These are phyloP conservation scores for Dromaius novaehollandiae DNA, from an alignment of 2,113 vertebrate species.

Conservation along the genomic window DNA sequence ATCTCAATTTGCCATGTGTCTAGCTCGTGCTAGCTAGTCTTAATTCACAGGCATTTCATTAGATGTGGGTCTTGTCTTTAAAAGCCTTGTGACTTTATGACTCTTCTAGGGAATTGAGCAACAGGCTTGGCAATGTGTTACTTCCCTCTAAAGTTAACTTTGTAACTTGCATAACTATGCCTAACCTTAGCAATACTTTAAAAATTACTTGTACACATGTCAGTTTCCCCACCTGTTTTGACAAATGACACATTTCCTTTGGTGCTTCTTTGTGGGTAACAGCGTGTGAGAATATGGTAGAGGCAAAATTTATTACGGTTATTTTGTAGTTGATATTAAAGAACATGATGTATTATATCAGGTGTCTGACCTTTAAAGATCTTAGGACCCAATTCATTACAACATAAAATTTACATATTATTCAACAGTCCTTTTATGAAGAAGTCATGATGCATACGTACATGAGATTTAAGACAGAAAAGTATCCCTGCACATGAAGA, in stretches of 20 bases:
- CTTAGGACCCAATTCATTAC: slow-evolving; percentile 87
- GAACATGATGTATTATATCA: slow-evolving; percentile 86
- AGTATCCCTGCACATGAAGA: slow-evolving; percentile 37
- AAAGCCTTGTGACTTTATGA: slow-evolving; percentile 23
- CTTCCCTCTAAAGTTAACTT: slow-evolving; percentile 45
- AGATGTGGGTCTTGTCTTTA: neutral
- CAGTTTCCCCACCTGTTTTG: slow-evolving; percentile 79
- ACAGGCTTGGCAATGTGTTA: slow-evolving; percentile 10
- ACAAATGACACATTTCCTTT: slow-evolving; percentile 84
- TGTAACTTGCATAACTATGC: slow-evolving; percentile 67
- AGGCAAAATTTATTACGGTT: slow-evolving; percentile 85
- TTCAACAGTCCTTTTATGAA: slow-evolving; percentile 81
- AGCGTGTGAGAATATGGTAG: slow-evolving; percentile 81
- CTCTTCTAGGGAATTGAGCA: slow-evolving; percentile 25
- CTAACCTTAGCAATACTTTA: slow-evolving; percentile 77
- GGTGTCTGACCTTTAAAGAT: slow-evolving; percentile 87
- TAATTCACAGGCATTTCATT: slow-evolving; percentile 29
- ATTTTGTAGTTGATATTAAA: slow-evolving; percentile 88
- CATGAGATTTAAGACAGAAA: slow-evolving; percentile 68
- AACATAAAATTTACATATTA: slow-evolving; percentile 89
- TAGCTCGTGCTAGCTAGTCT: neutral
- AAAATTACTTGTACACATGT: slow-evolving; percentile 78
- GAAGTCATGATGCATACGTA: slow-evolving; percentile 73
- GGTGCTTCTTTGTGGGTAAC: slow-evolving; percentile 84
- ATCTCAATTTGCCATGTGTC: neutral